These are phyloP conservation scores for Pandion haliaetus DNA, from an alignment of 2,113 vertebrate species.

Conservation along the genomic window DNA sequence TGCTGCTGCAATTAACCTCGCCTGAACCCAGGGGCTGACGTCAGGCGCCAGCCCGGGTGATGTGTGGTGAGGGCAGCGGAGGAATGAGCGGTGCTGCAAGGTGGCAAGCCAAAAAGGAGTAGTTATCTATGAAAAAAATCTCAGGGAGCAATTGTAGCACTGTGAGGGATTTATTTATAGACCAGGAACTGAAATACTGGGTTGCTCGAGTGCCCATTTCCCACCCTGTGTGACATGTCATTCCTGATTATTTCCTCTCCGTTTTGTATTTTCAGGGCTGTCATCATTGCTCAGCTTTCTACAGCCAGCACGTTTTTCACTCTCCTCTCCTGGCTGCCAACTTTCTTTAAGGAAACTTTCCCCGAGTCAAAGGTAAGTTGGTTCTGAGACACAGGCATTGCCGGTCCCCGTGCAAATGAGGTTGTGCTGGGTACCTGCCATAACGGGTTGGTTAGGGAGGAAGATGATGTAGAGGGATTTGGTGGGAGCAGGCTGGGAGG, in stretches of 20 bases:
- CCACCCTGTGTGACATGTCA: background rate
- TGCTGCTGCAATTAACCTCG: background rate
- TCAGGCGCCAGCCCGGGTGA: background rate
- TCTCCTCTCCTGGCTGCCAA: slow-evolving; percentile 94
- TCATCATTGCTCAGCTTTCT: slow-evolving; percentile 89
- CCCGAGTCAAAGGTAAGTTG: slow-evolving; percentile 88
- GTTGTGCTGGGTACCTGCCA: accelerated
- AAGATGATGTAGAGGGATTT: background rate
- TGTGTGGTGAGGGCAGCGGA: accelerated
- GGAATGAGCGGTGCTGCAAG: background rate
- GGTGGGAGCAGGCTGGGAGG: background rate
- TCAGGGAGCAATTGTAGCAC: background rate
- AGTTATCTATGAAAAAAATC: background rate
- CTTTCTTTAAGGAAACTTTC: slow-evolving; percentile 93
- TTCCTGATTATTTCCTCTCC: background rate
- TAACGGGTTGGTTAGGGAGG: background rate
- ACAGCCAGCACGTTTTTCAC: slow-evolving; percentile 91
- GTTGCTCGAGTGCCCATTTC: background rate
- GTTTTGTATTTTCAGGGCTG: slow-evolving; percentile 79
- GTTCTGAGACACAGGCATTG: background rate
- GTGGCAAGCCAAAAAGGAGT: background rate
- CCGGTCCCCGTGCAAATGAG: accelerated
- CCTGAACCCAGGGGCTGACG: background rate
- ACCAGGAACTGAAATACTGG: background rate
- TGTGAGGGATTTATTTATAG: background rate